phyloP scores from a whole-genome alignment of 1,140 invertebrate species.

The Mizuhopecten yessoensis region DNA sequence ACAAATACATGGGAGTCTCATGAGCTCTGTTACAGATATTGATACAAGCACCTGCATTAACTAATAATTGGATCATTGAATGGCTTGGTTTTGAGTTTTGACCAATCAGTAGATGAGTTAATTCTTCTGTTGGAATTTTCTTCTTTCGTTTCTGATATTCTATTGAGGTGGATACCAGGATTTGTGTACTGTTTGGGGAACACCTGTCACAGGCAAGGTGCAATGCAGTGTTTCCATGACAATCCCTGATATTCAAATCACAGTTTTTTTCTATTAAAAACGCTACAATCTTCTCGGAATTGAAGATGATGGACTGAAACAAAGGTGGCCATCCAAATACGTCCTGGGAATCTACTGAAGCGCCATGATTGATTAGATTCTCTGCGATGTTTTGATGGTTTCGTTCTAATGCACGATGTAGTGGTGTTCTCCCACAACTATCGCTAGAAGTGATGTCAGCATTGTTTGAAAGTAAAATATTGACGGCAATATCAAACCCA shows the following conservation, averaged over 20 bases:
- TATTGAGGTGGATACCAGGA: background rate
- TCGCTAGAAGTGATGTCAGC: constrained; percentile 56
- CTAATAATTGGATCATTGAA: background rate
- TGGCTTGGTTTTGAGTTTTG: background rate
- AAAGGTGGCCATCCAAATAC: constrained; percentile 48
- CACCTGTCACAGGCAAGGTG: constrained; percentile 52
- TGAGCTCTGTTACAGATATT: background rate
- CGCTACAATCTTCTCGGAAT: constrained; percentile 29
- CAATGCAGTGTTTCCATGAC: constrained; percentile 24
- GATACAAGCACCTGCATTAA: background rate
- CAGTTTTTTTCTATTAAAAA: constrained; percentile 44
- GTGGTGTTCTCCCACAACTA: constrained; percentile 60
- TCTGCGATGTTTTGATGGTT: background rate
- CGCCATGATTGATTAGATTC: background rate
- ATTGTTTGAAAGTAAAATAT: constrained; percentile 46
- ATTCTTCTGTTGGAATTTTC: constrained; percentile 27
- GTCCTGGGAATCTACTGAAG: constrained; percentile 47
- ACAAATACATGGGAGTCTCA: constrained; percentile 1
- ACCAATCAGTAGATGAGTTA: background rate
- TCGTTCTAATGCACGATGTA: constrained; percentile 60
- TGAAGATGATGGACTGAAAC: constrained; percentile 43
- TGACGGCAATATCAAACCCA: background rate
- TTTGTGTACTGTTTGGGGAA: too few species aligned
- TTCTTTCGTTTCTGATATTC: constrained; percentile 11
- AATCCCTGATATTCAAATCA: constrained; percentile 44